phyloP scores from a whole-genome alignment of 2,797 vertebrate genomes.

The Tauraco hartlaubi region DNA sequence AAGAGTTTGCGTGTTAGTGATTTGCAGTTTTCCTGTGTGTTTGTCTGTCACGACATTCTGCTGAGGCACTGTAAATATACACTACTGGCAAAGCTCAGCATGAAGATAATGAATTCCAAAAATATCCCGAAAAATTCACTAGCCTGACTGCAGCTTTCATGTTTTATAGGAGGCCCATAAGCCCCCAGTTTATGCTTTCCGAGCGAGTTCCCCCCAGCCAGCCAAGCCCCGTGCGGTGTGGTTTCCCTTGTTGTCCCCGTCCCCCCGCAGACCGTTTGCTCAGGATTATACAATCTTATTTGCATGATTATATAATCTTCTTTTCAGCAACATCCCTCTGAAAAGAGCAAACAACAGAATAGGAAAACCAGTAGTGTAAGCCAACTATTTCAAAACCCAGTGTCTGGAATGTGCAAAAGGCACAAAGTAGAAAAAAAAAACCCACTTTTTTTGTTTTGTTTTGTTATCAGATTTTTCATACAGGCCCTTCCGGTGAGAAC shows the following conservation, averaged over 20 bases:
- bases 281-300: constrained; percentile 69
- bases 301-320: constrained; percentile 79
- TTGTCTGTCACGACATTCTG: background rate
- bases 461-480: constrained; percentile 62
- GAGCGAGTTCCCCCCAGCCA: background rate
- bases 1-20: background rate
- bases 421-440: background rate
- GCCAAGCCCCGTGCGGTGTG: background rate
- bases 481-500: constrained; percentile 53
- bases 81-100: constrained; percentile 24
- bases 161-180: background rate
- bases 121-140: background rate
- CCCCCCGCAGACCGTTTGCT: constrained; percentile 30
- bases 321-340: constrained; percentile 77
- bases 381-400: constrained; percentile 68
- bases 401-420: constrained; percentile 63
- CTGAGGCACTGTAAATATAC: background rate
- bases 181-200: background rate
- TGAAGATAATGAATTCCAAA: constrained; percentile 4
- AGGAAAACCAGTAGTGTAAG: constrained; percentile 62
- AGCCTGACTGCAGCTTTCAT: background rate
- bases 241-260: background rate
- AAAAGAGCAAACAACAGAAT: constrained; percentile 75
- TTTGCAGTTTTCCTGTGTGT: background rate
- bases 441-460: background rate